These are phyloP conservation scores for Cheilosia vulpina DNA, from an alignment of 2,888 invertebrate species.

Conservation along the genomic window DNA sequence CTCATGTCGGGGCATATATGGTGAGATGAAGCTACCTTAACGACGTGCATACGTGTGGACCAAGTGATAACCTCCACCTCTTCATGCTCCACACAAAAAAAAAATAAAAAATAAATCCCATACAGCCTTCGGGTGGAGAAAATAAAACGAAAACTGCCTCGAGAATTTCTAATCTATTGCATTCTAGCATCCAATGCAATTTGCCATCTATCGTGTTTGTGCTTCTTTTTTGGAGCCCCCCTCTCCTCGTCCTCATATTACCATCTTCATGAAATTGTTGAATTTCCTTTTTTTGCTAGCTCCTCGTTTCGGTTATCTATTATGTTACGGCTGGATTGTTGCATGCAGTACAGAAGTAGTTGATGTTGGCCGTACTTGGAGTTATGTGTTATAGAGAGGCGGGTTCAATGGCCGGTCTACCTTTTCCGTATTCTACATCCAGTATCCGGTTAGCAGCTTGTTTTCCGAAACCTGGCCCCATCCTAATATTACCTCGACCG, in stretches of 20 bases:
- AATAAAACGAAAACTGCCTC: constrained; percentile 48
- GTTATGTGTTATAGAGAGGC: constrained; percentile 32
- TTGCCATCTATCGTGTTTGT: constrained; percentile 15
- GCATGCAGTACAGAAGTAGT: constrained; percentile 70
- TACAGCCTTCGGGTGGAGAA: not conserved
- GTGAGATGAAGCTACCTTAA: constrained; percentile 43
- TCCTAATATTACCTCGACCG: constrained; percentile 40
- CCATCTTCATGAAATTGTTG: constrained; percentile 53
- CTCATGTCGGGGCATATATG: constrained; percentile 6
- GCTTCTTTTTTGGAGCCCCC: constrained; percentile 7
- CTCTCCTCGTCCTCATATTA: constrained; percentile 30
- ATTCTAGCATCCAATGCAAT: constrained; percentile 51
- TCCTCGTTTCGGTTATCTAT: constrained; percentile 64
- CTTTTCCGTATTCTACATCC: constrained; percentile 68
- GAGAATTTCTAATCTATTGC: constrained; percentile 70
- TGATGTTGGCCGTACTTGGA: constrained; percentile 57
- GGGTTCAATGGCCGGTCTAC: constrained; percentile 64
- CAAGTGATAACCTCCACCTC: constrained; percentile 32
- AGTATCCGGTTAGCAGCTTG: constrained; percentile 69
- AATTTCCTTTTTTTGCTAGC: constrained; percentile 11
- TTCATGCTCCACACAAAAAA: not conserved
- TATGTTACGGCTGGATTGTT: constrained; percentile 72
- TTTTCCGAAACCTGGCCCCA: constrained; percentile 28
- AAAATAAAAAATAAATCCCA: not conserved
- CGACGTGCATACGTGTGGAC: constrained; percentile 51